phyloP scores from a whole-genome alignment of 2,113 vertebrate species.

The Mormoops blainvillei region DNA sequence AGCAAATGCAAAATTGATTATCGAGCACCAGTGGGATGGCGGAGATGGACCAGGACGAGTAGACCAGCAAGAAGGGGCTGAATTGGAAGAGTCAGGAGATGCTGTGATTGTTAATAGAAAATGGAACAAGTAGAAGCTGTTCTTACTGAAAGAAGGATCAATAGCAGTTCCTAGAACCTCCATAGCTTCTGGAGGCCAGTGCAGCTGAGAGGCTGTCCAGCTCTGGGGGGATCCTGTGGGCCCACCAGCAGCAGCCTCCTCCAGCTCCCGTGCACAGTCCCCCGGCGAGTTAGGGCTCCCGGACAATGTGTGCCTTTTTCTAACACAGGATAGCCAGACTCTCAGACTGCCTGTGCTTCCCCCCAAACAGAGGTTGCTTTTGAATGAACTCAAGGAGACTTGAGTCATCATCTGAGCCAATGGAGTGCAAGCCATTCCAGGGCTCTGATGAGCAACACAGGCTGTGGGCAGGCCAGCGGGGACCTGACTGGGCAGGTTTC shows the following conservation, averaged over 20 bases:
- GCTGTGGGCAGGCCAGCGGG: rapidly evolving
- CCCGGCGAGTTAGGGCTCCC: neutral
- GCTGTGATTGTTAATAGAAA: neutral
- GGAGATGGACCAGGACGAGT: neutral
- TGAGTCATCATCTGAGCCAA: no score
- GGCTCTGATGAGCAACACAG: neutral
- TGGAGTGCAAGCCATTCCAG: no score
- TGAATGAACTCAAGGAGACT: neutral
- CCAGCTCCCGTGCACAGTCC: neutral
- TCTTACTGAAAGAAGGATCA: neutral
- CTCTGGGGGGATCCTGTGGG: neutral
- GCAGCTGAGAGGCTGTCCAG: neutral
- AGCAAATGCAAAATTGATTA: neutral
- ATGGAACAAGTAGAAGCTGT: neutral
- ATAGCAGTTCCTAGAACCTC: neutral
- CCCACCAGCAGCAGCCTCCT: neutral
- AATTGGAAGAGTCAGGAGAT: neutral
- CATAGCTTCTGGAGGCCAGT: neutral
- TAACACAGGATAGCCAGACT: neutral
- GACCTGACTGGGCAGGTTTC: neutral
- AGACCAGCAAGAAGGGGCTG: neutral
- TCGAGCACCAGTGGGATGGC: neutral
- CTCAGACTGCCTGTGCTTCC: neutral
- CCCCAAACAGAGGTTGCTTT: neutral
- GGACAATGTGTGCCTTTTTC: neutral